Base-by-base conservation (phyloP, 2,797 vertebrate genomes). In the Myotis myotis region DNA sequence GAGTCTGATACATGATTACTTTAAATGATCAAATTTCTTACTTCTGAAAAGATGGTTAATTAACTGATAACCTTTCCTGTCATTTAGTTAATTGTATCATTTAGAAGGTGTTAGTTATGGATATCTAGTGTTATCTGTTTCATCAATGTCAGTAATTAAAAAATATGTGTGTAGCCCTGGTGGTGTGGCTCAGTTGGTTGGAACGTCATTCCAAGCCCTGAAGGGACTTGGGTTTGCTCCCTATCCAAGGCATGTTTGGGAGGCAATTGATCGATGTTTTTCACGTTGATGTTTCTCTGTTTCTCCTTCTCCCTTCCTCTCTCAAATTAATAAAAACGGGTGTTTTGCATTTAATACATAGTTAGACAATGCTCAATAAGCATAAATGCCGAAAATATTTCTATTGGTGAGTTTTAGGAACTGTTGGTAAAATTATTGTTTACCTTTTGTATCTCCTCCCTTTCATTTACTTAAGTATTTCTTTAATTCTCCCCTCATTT, bases 341-440 rank as follows among this genome's bases (percentile, higher is more conserved):
- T 89, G 16, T 93, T 81, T 95, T 87, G 49, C 15, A 68, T 51
- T 87, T 87, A 81, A 70, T 76, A 60, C 7, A 49, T 78, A 55
- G 53, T 60, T 83, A 71, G 68, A 62, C 60, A 80, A 7, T 71
- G 55, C 23, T 92, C 38, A 74, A 0, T 72, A 84, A 89, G 68
- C 30, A 49, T 44, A 94, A 87, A 47, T 90, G 47, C 25, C 55
- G 25, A 79, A 49, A 68, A 60, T 57, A 30, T 17, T 89, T 76
- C 30, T 2, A 25, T 36, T 11, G 20, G 22, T 80, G 23, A 51
- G 25, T 44, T 79, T 89, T 83, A 93, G 79, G 41, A 85, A 49
- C 60, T 91, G 6, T 76, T 93, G 57, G 68, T 75, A 79, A 66
- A 55, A 76, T 44, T 95, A 15, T 84, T 88, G 22, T 68, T 93